Percentiles rank a stretch among this genome's conserved stretches.
phyloP scores from a whole-genome alignment of 1,140 invertebrate genomes.

The Hydropsyche tenuis region DNA sequence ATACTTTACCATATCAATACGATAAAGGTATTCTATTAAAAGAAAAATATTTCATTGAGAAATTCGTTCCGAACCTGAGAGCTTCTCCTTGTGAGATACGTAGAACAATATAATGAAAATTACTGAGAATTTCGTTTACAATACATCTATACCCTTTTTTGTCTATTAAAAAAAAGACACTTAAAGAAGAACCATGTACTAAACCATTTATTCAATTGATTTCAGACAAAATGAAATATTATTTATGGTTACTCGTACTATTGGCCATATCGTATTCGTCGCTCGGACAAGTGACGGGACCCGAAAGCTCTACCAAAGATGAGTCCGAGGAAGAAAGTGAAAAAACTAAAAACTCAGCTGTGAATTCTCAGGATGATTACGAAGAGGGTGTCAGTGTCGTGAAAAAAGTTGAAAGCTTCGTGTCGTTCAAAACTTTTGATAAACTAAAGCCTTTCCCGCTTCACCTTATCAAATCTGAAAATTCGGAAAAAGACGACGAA shows the following conservation, averaged over 20 bases:
- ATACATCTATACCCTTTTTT: too few relatives aligned
- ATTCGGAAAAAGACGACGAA: conserved; percentile 34
- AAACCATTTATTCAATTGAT: too few relatives aligned
- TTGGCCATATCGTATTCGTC: not conserved
- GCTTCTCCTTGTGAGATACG: too few relatives aligned
- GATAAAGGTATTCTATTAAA: too few relatives aligned
- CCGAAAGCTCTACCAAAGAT: conserved; percentile 4
- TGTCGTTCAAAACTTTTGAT: not conserved
- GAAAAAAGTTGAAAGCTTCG: not conserved
- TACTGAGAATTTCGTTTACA: too few relatives aligned
- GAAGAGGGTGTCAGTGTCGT: not conserved
- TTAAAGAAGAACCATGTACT: too few relatives aligned
- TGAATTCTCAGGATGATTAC: not conserved
- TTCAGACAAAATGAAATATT: conserved; percentile 44
- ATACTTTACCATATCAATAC: too few relatives aligned
- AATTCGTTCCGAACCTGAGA: too few relatives aligned
- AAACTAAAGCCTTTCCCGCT: not conserved
- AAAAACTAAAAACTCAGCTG: not conserved
- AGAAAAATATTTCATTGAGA: too few relatives aligned
- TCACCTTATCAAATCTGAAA: conserved; percentile 31
- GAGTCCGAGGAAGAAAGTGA: conserved; percentile 24
- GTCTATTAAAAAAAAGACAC: too few relatives aligned
- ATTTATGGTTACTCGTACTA: not conserved
- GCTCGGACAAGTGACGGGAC: conserved; percentile 41
- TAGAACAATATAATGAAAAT: too few relatives aligned